phyloP scores from a whole-genome alignment of 2,888 invertebrate genomes.

The Lithophane ornitopus region DNA sequence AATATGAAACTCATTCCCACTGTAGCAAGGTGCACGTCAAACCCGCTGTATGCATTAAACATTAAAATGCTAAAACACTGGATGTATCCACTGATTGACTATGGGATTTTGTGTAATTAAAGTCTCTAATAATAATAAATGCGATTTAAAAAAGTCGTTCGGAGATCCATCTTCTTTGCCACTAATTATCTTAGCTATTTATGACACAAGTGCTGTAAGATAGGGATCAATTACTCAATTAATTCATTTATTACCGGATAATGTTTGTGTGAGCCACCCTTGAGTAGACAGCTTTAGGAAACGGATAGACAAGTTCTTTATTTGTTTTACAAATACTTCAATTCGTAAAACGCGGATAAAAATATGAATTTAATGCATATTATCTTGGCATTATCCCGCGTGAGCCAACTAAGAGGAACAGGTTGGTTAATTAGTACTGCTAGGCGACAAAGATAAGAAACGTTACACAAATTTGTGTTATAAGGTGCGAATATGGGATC shows the following conservation, averaged over 20 bases:
- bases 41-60: constrained; percentile 66
- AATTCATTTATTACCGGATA: constrained; percentile 52
- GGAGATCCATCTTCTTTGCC: constrained; percentile 26
- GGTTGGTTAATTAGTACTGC: constrained; percentile 29
- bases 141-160: constrained; percentile 57
- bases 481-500: not conserved
- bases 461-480: constrained; percentile 12
- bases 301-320: constrained; percentile 2
- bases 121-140: constrained; percentile 49
- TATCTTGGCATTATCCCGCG: constrained; percentile 12
- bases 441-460: not conserved
- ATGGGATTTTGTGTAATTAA: constrained; percentile 73
- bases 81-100: constrained; percentile 61
- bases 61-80: constrained; percentile 63
- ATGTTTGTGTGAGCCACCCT: constrained; percentile 35
- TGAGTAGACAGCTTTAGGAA: constrained; percentile 27
- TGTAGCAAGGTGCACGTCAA: constrained; percentile 49
- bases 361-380: constrained; percentile 7
- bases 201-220: constrained; percentile 42
- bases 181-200: constrained; percentile 59
- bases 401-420: constrained; percentile 5
- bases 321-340: constrained; percentile 7
- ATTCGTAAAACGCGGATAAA: constrained; percentile 21
- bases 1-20: constrained; percentile 51
- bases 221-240: constrained; percentile 59